Evolutionary conservation across 1,140 invertebrate genomes (phyloP), one percentile per base, ranked within the genome.

Genomic region (Ctenoplectra terminalis): DNA sequence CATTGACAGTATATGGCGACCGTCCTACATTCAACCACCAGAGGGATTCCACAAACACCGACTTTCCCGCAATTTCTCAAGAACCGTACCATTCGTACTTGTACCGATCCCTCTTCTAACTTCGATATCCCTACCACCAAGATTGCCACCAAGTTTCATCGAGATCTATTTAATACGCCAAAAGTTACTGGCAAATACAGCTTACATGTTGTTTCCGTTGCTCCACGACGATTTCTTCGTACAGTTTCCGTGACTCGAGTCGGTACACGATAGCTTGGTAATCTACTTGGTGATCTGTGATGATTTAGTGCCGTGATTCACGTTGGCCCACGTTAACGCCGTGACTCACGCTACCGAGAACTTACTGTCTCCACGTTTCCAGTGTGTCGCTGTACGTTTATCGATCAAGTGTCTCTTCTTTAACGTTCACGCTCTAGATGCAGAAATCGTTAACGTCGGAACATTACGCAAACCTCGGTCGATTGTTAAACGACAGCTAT

Each of bases 221-320:
- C 11, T 29, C 3, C 40, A 31, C 26, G 13, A 66, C 31, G 43
- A 69, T 69, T 69, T 50, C 66, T 48, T 23, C 40, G 43, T 50
- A 23, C 48, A 43, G 29, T 20, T 31, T 43, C 20, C n/a, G 20
- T 48, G 64, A 67, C 9, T 46, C 64, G n/a, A 46, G 66, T 69
- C 31, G 26, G 20, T 29, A 23, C 26, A 29, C 23, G 31, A 69
- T 48, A 69, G 66, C 43, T 31, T 6, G 17, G 43, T 48, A 48
- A 69, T 69, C 66, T 31, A 69, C 43, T n/a, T n/a, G 9, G 43
- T 50, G 66, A 69, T 69, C 66, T 7, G 43, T 6, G 66, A 69
- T 69, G 66, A 69, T 43, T 69, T 48, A 69, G 40, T 69, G 31
- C 17, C 9, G 66, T 69, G 66, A 69, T 69, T 69, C 66, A 48